Evolutionary conservation across 1,140 invertebrate genomes (phyloP).

Genomic region (Lithobius niger): DNA sequence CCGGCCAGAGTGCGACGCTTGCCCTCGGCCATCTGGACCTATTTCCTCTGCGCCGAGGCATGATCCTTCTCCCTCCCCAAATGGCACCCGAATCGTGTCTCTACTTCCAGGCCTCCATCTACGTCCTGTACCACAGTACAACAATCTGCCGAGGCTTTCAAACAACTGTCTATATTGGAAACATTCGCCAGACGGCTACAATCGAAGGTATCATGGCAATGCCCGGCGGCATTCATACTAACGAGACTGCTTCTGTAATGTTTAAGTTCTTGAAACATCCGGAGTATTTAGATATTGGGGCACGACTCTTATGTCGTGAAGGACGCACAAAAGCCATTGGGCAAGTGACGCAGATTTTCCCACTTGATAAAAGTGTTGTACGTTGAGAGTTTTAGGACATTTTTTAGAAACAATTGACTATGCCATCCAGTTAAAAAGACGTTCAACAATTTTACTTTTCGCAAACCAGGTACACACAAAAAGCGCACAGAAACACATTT

Average conservation of each 20-base stretch:
- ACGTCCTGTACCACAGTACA: conserved; percentile 67
- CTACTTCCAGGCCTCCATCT: conserved; percentile 76
- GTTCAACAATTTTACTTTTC: too few relatives aligned
- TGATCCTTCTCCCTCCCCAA: conserved; percentile 48
- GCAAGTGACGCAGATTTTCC: conserved; percentile 73
- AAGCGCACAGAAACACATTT: too few relatives aligned
- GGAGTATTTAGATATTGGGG: conserved; percentile 79
- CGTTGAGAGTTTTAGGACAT: too few relatives aligned
- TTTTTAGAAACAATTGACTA: too few relatives aligned
- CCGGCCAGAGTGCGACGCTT: conserved; percentile 80
- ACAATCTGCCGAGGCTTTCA: conserved; percentile 79
- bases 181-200: conserved; percentile 85
- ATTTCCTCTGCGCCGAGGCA: conserved; percentile 58
- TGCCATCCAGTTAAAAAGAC: too few relatives aligned
- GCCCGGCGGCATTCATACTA: conserved; percentile 48
- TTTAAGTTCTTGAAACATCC: conserved; percentile 81
- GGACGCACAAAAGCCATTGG: conserved; percentile 81
- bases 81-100: conserved; percentile 47
- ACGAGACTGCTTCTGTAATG: conserved; percentile 69
- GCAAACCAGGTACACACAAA: too few relatives aligned
- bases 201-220: conserved; percentile 52
- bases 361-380: conserved; percentile 28
- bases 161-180: conserved; percentile 86
- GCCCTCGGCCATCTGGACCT: conserved; percentile 50
- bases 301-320: conserved; percentile 73